phyloP scores from a whole-genome alignment of 92 coral and sea anemone species.

The Zoanthus sociatus region DNA sequence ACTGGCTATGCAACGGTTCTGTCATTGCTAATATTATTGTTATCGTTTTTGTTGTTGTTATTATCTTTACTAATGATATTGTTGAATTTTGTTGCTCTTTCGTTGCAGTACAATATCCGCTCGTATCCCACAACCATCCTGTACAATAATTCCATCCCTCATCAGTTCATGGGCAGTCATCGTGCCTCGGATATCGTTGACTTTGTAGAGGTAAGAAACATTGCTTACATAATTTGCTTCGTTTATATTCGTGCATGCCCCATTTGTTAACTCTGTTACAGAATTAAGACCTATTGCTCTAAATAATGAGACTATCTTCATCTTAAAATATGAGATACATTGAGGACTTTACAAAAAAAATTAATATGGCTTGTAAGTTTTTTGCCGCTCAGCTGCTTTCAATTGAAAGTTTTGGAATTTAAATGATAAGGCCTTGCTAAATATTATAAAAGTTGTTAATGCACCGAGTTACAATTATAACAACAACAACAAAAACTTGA shows the following conservation, averaged over 20 bases:
- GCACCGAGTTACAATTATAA: too few relatives aligned
- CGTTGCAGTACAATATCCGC: slow-evolving; percentile 89
- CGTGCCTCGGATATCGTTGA: slow-evolving; percentile 90
- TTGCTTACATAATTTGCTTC: neutral
- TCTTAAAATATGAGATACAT: too few relatives aligned
- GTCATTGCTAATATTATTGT: too few relatives aligned
- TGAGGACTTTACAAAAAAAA: too few relatives aligned
- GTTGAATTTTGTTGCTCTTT: slow-evolving; percentile 4
- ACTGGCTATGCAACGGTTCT: too few relatives aligned
- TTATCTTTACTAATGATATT: too few relatives aligned
- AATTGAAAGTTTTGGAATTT: too few relatives aligned
- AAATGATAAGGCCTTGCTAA: too few relatives aligned
- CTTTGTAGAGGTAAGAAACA: slow-evolving; percentile 86
- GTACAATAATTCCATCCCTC: slow-evolving; percentile 90
- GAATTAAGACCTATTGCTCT: neutral
- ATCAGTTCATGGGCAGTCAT: slow-evolving; percentile 91
- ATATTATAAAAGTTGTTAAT: too few relatives aligned
- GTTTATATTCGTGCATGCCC: neutral
- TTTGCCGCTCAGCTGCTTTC: too few relatives aligned
- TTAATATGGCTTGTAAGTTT: too few relatives aligned
- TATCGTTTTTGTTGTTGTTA: neutral
- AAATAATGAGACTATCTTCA: too few relatives aligned
- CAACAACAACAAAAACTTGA: neutral
- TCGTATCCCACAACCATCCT: slow-evolving; percentile 95
- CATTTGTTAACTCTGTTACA: neutral